A percentile compares a stretch with the other conserved stretches of the same genome.
Evolutionary conservation across 2,888 invertebrate species (phyloP).

Genomic region (Ametastegia equiseti): DNA sequence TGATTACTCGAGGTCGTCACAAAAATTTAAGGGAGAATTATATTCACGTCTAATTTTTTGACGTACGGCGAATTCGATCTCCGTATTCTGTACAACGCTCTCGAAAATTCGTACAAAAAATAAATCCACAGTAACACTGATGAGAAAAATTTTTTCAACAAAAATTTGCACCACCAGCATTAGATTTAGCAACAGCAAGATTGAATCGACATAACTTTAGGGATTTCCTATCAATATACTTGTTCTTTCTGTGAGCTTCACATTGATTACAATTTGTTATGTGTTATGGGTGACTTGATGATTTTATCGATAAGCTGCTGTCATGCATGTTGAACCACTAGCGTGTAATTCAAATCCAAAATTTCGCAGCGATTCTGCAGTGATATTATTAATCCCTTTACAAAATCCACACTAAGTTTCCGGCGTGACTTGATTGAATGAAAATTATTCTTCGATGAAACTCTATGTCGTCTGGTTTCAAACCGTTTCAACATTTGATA

Average conservation of each 20-base stretch:
- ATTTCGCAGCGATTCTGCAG: conserved; percentile 14
- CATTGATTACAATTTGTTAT: conserved; percentile 4
- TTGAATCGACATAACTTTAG: not conserved
- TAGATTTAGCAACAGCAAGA: no score
- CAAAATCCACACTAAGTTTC: not conserved
- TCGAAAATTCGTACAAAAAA: not conserved
- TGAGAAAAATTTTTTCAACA: not conserved
- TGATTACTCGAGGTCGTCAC: not conserved
- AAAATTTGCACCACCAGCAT: not conserved
- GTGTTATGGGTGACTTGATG: conserved; percentile 17
- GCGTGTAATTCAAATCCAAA: conserved; percentile 18
- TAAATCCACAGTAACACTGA: not conserved
- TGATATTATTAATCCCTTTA: not conserved
- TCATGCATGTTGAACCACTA: not conserved
- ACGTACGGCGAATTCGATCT: not conserved
- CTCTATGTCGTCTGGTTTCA: not conserved
- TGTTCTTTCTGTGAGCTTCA: not conserved
- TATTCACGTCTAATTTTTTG: not conserved
- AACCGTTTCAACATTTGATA: conserved; percentile 3
- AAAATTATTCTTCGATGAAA: not conserved
- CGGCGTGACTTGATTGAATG: conserved; percentile 2
- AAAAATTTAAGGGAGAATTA: not conserved
- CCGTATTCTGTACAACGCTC: not conserved
- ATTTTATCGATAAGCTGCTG: conserved; percentile 15
- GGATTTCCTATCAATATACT: no score